Evolutionary conservation across 2,888 invertebrate genomes (phyloP).

Genomic region (Cancer borealis): DNA sequence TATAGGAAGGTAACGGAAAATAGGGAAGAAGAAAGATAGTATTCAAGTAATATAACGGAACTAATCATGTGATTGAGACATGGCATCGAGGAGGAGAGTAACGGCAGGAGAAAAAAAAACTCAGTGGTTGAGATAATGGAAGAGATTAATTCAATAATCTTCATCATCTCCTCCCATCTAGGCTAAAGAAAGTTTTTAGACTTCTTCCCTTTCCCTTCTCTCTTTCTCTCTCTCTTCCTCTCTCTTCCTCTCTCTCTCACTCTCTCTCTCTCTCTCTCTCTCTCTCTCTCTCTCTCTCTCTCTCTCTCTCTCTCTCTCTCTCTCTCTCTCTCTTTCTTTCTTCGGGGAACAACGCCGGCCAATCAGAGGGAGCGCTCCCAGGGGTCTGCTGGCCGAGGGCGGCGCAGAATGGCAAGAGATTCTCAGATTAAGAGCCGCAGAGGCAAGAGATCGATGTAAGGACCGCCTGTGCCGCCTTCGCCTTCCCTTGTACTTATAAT

Average conservation of each 20-base stretch:
- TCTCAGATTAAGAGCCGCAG: slow-evolving; percentile 26
- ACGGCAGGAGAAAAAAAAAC: background rate
- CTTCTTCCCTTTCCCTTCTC: background rate
- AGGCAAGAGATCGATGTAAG: background rate
- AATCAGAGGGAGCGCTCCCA: slow-evolving; percentile 18
- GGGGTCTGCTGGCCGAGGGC: slow-evolving; percentile 12
- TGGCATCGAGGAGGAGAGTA: background rate
- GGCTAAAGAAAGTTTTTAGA: background rate
- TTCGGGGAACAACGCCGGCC: background rate
- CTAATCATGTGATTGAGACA: background rate
- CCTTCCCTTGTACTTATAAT: background rate
- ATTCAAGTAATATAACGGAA: background rate
- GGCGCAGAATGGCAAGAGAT: slow-evolving; percentile 32
- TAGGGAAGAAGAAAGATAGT: background rate
- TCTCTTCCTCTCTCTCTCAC: background rate
- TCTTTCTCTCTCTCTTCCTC: too few species aligned
- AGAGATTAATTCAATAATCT: slow-evolving; percentile 40
- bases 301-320: slow-evolving; percentile 39
- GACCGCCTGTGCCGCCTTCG: background rate
- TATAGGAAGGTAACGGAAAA: background rate
- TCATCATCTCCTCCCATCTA: background rate
- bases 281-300: background rate
- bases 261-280: background rate
- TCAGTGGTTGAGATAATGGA: slow-evolving; percentile 26
- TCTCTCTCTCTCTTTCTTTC: slow-evolving; percentile 23